A percentile compares a stretch with the other conserved stretches of the same genome.
Conservation (phyloP, 2,113 vertebrate genomes). For the Podiceps cristatus region DNA sequence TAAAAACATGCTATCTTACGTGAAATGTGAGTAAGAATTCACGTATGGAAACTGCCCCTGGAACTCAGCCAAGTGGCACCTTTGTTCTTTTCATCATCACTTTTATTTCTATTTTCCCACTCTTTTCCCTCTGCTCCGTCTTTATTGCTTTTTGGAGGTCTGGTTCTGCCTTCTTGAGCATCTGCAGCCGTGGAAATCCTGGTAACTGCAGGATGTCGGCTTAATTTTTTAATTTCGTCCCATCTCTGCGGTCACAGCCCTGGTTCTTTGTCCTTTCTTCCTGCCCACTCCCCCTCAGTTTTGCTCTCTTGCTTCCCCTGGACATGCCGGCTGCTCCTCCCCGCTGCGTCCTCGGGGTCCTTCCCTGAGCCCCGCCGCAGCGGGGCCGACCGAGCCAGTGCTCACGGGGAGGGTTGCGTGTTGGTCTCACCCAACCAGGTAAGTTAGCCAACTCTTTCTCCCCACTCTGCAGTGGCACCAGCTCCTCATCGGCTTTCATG, state of each 20-base stretch:
- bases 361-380: neutral
- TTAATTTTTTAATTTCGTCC: neutral
- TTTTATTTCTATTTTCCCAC: neutral
- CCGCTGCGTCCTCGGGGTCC: neutral
- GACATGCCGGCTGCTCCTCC: neutral
- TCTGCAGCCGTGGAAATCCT: neutral
- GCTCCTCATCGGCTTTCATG: neutral
- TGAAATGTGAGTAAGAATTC: neutral
- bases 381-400: fast-evolving
- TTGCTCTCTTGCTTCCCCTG: neutral
- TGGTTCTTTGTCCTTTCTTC: neutral
- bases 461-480: neutral
- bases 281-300: neutral
- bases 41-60: neutral
- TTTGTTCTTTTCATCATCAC: slow-evolving; percentile 6
- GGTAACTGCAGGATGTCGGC: neutral
- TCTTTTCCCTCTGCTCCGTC: neutral
- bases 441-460: neutral
- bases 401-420: fast-evolving
- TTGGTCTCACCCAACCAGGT: neutral
- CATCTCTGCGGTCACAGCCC: neutral
- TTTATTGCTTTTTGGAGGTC: neutral
- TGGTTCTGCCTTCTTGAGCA: neutral
- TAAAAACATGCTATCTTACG: neutral
- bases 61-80: slow-evolving; percentile 20